Percentiles rank a stretch among this genome's conserved stretches.
phyloP scores from a whole-genome alignment of 2,113 vertebrate species.

The Notarius quadriscutis region DNA sequence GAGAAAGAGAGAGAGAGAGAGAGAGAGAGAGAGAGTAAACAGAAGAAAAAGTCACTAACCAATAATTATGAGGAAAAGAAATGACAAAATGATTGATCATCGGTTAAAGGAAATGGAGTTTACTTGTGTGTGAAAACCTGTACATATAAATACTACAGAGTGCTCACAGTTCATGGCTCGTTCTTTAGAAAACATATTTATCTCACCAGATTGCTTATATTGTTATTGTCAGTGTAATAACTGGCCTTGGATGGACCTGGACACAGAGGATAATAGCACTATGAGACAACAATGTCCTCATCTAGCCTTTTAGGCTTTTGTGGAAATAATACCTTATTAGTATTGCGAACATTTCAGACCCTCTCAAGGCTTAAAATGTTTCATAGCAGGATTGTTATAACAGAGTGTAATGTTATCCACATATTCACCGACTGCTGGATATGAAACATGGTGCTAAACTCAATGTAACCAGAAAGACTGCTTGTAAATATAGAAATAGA shows the following conservation, averaged over 20 bases:
- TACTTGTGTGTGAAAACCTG: neutral
- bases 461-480: neutral
- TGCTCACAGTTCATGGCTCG: neutral
- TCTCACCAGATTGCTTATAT: constrained; percentile 17
- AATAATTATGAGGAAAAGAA: neutral
- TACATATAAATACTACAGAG: neutral
- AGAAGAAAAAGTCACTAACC: neutral
- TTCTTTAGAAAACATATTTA: constrained; percentile 18
- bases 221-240: constrained; percentile 5
- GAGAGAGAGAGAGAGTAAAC: neutral
- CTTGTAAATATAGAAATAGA: neutral
- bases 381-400: neutral
- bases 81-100: neutral
- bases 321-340: constrained; percentile 5
- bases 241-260: constrained; percentile 1
- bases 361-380: constrained; percentile 7
- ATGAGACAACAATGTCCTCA: constrained; percentile 1
- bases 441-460: constrained; percentile 1
- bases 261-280: constrained; percentile 21
- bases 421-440: constrained; percentile 17
- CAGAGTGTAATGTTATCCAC: neutral
- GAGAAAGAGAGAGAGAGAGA: neutral
- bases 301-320: neutral
- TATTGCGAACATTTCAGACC: neutral
- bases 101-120: neutral